phyloP scores from a whole-genome alignment of 2,888 invertebrate genomes.

The Chrysolina haemoptera region DNA sequence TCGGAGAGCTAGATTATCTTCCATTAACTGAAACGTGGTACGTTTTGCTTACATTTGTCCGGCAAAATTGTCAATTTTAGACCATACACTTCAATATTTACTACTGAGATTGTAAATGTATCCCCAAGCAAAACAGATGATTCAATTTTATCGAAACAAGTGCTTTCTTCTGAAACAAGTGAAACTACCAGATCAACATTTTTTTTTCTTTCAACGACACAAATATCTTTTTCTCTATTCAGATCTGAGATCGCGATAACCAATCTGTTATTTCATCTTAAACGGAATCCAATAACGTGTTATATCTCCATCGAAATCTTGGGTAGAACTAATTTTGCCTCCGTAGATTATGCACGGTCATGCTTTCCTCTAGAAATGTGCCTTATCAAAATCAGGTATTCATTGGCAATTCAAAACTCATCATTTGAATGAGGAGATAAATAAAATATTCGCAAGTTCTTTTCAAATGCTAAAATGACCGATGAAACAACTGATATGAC shows the following conservation, averaged over 20 bases:
- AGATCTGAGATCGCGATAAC: neutral
- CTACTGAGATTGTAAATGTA: no score
- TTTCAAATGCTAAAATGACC: constrained; percentile 5
- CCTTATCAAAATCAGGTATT: constrained; percentile 21
- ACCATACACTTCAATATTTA: no score
- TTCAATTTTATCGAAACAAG: neutral
- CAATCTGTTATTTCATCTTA: constrained; percentile 22
- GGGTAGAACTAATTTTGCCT: constrained; percentile 10
- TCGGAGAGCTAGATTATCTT: no score
- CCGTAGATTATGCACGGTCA: constrained; percentile 21
- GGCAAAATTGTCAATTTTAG: no score
- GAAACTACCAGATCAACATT: no score
- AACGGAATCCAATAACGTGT: constrained; percentile 20
- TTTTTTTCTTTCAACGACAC: neutral
- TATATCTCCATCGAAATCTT: constrained; percentile 9
- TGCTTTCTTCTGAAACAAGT: neutral
- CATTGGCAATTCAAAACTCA: constrained; percentile 18
- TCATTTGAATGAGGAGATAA: constrained; percentile 3
- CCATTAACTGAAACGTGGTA: no score
- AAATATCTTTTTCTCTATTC: neutral
- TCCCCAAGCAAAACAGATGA: no score
- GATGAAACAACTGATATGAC: neutral
- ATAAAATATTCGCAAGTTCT: constrained; percentile 3
- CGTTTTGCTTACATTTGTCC: no score
- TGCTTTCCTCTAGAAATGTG: constrained; percentile 20